Evolutionary conservation across 1,140 invertebrate genomes (phyloP), one percentile per base, ranked within the genome.

Genomic region (Drosophila athabasca): DNA sequence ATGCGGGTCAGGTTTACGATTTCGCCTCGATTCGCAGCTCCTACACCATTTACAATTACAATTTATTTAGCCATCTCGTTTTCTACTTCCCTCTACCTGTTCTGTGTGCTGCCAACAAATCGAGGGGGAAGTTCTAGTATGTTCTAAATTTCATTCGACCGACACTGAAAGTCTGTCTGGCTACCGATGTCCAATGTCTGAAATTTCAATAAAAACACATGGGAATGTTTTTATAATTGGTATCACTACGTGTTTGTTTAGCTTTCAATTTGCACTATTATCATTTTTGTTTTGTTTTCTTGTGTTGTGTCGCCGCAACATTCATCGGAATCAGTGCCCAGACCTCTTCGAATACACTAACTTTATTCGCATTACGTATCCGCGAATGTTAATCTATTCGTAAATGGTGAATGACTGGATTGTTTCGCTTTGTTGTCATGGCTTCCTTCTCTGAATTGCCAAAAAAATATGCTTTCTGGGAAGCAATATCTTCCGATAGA

Each of bases 11-110:
- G 45, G 26, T 41, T 69, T 55, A 48, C 43, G n/a, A 61, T 43
- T 61, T 43, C 66, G 48, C 11, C 41, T 71, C 31, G 58, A 41
- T 45, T 53, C 39, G 19, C 51, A 45, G 48, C 62, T 62, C 35
- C 67, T 71, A 69, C 50, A 71, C 61, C 31, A 55, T 51, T 41
- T 64, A 69, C 52, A 64, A 73, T 41, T 64, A 69, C 52, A 64
- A 73, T 57, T 49, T 57, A 57, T 45, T 49, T 17, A 29, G 11
- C 9, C 9, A 11, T 35, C 31, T 11, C 1, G 31, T 39, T 11
- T 13, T 39, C 29, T 8, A 8, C 7, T 31, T 13, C 35, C 3
- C 2, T 11, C 35, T 35, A 39, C 35, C 35, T 39, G 35, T 1
- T 39, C 35, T 39, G 13, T 39, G 35, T 39, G 35, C 11, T 13